Conservation (phyloP, 2,113 vertebrate genomes). For the Porphyrio hochstetteri region DNA sequence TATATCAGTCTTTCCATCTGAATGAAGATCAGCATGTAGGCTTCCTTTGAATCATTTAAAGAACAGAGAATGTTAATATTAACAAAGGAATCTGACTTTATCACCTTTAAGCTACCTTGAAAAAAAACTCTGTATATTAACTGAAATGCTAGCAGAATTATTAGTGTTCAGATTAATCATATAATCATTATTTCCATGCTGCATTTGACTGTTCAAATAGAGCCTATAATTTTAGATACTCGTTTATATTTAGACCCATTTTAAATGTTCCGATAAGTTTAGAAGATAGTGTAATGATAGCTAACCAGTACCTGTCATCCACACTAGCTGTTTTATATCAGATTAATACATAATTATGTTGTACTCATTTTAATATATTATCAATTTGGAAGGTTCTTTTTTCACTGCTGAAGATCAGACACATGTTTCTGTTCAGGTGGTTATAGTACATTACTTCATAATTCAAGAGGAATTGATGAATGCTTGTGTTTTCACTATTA, state of each 20-base stretch:
- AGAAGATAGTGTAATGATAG: background rate
- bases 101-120: background rate
- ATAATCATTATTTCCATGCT: background rate
- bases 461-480: background rate
- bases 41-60: conserved; percentile 26
- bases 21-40: conserved; percentile 14
- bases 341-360: background rate
- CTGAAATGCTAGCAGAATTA: background rate
- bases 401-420: background rate
- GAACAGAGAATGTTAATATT: background rate
- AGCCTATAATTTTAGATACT: background rate
- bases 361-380: background rate
- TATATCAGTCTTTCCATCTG: conserved; percentile 8
- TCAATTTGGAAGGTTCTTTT: background rate
- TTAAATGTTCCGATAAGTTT: background rate
- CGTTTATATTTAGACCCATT: background rate
- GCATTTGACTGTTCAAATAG: background rate
- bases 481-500: background rate
- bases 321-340: background rate
- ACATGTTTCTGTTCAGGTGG: background rate
- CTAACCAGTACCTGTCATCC: background rate
- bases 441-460: background rate
- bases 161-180: background rate
- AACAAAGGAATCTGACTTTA: background rate
- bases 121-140: background rate